Conservation (phyloP, 2,113 vertebrate genomes). For the Hoplias malabaricus region DNA sequence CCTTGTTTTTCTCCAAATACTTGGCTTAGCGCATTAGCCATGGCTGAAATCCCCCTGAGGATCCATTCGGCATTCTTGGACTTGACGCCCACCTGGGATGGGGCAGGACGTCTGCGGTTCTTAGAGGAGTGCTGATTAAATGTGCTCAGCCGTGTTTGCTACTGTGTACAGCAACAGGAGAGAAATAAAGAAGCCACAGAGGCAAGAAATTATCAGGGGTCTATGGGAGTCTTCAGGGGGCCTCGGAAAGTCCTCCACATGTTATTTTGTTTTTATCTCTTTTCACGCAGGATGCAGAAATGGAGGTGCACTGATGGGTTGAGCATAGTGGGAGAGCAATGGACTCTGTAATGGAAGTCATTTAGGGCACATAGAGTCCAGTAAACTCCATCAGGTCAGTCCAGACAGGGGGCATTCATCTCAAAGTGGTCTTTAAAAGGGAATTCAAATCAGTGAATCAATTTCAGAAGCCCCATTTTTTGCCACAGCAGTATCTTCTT, state of each 20-base stretch:
- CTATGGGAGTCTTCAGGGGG: background rate
- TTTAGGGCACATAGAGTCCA: background rate
- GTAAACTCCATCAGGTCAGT: background rate
- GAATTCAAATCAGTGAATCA: too few species aligned
- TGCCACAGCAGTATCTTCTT: too few species aligned
- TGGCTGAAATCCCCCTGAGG: slow-evolving; percentile 27
- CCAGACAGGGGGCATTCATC: too few species aligned
- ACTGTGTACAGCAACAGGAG: background rate
- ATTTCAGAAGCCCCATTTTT: too few species aligned
- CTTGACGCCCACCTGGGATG: slow-evolving; percentile 16
- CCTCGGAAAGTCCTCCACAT: background rate
- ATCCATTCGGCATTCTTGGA: background rate
- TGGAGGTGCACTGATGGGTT: background rate
- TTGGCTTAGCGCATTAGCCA: slow-evolving; percentile 26
- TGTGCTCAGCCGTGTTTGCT: background rate
- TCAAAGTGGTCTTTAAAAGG: too few species aligned
- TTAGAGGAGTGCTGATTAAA: background rate
- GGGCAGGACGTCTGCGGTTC: slow-evolving; percentile 25
- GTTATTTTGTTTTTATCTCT: background rate
- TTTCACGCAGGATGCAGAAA: background rate
- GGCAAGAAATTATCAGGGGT: background rate
- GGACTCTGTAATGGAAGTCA: background rate
- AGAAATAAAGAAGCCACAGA: background rate
- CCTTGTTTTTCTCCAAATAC: slow-evolving; percentile 42
- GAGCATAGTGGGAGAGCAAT: background rate